These are phyloP conservation scores for Eucriotettix oculatus DNA, from an alignment of 2,888 invertebrate genomes.

Conservation along the genomic window DNA sequence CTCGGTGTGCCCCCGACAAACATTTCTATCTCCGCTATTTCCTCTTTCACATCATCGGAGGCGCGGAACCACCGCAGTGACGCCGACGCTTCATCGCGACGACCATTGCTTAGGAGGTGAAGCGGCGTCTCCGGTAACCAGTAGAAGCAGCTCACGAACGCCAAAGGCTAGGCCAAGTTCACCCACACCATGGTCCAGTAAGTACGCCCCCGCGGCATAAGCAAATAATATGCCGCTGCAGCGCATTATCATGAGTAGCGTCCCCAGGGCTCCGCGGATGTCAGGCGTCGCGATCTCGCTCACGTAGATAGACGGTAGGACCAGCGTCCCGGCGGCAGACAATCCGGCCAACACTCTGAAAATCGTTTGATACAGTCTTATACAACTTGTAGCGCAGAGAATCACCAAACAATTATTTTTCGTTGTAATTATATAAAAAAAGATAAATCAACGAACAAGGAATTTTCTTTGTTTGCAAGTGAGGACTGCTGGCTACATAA, in stretches of 20 bases:
- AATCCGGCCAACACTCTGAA: neutral
- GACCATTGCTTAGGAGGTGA: constrained; percentile 27
- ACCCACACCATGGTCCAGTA: constrained; percentile 24
- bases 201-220: constrained; percentile 31
- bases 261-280: constrained; percentile 33
- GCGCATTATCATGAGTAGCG: constrained; percentile 35
- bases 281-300: constrained; percentile 41
- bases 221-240: constrained; percentile 36
- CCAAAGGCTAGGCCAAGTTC: neutral
- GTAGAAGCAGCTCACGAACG: constrained; percentile 32
- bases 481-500: too few species aligned
- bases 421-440: too few species aligned
- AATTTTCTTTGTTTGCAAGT: too few species aligned
- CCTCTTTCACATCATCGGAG: neutral
- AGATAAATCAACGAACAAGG: too few species aligned
- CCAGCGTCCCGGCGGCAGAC: constrained; percentile 26
- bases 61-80: constrained; percentile 19
- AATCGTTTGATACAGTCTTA: too few species aligned
- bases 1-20: constrained; percentile 12
- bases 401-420: too few species aligned
- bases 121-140: constrained; percentile 42
- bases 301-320: constrained; percentile 39
- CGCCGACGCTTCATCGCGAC: constrained; percentile 26
- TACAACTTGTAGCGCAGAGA: too few species aligned
- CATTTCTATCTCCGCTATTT: neutral